A percentile compares a stretch with the other conserved stretches of the same genome.
These are phyloP conservation scores for Alligator sinensis DNA, from an alignment of 2,113 vertebrate genomes.

Conservation along the genomic window DNA sequence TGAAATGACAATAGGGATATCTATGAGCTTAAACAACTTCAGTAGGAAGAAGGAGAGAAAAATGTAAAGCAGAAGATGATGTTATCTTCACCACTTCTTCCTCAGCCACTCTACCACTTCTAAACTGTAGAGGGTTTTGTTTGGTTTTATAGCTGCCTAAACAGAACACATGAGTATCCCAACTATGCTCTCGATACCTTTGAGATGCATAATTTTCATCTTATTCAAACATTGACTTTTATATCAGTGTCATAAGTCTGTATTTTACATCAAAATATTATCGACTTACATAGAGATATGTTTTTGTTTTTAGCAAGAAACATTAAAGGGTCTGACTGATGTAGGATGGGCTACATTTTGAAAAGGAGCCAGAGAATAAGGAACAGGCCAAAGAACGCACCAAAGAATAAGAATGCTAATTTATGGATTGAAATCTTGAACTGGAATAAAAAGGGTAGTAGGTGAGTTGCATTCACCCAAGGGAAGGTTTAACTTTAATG, in stretches of 20 bases:
- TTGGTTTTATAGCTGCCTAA: not conserved
- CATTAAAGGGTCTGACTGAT: accelerated
- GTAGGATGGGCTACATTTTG: not conserved
- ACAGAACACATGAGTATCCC: not conserved
- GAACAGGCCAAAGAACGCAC: not conserved
- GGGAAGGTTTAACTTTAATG: not conserved
- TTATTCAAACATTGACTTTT: not conserved
- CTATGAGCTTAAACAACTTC: accelerated
- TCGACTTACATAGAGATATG: not conserved
- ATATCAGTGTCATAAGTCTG: not conserved
- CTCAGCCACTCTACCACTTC: not conserved
- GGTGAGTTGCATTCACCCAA: not conserved
- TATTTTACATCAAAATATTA: not conserved
- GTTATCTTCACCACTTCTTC: not conserved
- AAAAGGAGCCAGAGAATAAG: not conserved
- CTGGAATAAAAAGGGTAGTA: not conserved
- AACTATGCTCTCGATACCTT: not conserved
- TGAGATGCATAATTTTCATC: not conserved
- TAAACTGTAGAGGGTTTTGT: not conserved
- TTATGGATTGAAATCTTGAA: not conserved
- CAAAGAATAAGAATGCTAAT: not conserved
- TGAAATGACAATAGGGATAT: not conserved
- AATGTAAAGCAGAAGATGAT: accelerated
- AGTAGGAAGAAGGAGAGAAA: not conserved
- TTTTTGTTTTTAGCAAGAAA: not conserved